A percentile compares a stretch with the other conserved stretches of the same genome.
phyloP scores from a whole-genome alignment of 2,797 vertebrate genomes.

The Thalassophryne amazonica region DNA sequence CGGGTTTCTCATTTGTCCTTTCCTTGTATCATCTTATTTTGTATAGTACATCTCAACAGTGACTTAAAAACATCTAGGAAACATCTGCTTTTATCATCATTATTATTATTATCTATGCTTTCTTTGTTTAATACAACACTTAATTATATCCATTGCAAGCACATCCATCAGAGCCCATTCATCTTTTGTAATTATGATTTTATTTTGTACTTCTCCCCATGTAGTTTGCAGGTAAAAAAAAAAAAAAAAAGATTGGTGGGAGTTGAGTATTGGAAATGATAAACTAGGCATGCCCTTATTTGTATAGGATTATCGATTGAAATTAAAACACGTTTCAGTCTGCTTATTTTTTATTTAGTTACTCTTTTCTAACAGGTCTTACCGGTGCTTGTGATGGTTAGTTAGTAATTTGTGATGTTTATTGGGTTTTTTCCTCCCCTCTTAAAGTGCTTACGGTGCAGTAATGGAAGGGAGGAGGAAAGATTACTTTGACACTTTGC shows the following conservation, averaged over 20 bases:
- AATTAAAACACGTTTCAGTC: slow-evolving; percentile 73
- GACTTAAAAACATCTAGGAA: slow-evolving; percentile 41
- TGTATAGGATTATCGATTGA: slow-evolving; percentile 77
- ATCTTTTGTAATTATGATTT: slow-evolving; percentile 1
- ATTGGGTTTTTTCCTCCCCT: not conserved
- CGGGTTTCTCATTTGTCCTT: slow-evolving; percentile 41
- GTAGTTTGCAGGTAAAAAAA: slow-evolving; percentile 43
- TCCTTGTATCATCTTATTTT: slow-evolving; percentile 56
- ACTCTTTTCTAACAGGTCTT: not conserved
- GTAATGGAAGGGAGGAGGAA: not conserved
- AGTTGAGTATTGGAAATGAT: slow-evolving; percentile 42
- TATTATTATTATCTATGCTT: no score
- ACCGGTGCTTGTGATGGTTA: not conserved
- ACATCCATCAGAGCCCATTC: slow-evolving; percentile 36
- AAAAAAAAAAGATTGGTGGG: no score
- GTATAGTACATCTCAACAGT: slow-evolving; percentile 54
- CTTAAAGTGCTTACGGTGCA: not conserved
- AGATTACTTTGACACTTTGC: not conserved
- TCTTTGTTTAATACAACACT: no score
- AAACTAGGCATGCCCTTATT: slow-evolving; percentile 65
- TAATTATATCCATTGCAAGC: no score
- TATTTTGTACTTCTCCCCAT: slow-evolving; percentile 31
- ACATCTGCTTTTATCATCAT: slow-evolving; percentile 33
- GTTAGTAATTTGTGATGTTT: not conserved
- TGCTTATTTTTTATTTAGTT: slow-evolving; percentile 7